These are phyloP conservation scores for Laothoe populi DNA, from an alignment of 2,888 invertebrate genomes.

Conservation along the genomic window DNA sequence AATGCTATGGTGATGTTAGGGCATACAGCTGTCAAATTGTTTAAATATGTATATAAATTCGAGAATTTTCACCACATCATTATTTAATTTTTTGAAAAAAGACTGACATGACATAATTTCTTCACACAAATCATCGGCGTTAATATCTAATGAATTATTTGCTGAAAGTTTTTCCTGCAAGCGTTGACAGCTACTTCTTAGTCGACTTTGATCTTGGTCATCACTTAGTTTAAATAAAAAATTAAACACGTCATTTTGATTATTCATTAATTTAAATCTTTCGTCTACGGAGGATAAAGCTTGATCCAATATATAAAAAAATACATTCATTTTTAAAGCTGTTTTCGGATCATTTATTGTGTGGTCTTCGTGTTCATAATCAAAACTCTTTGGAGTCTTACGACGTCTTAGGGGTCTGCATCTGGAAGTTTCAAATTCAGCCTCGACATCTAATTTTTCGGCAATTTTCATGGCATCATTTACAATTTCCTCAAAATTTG, in stretches of 20 bases:
- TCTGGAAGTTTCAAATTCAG: constrained; percentile 31
- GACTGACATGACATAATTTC: constrained; percentile 32
- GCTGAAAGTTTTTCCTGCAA: constrained; percentile 33
- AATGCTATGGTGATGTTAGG: constrained; percentile 36
- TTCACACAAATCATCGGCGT: constrained; percentile 32
- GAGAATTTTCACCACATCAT: constrained; percentile 32
- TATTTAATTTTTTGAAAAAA: constrained; percentile 31
- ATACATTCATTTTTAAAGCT: constrained; percentile 26
- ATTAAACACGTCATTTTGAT: constrained; percentile 37
- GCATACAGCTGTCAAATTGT: constrained; percentile 36
- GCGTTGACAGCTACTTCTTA: constrained; percentile 35
- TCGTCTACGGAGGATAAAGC: constrained; percentile 36
- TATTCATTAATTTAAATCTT: constrained; percentile 39
- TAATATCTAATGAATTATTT: constrained; percentile 33
- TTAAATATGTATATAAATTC: constrained; percentile 34
- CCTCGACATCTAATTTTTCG: constrained; percentile 31
- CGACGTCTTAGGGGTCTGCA: constrained; percentile 35
- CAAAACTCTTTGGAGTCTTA: constrained; percentile 35
- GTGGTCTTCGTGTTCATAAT: constrained; percentile 35
- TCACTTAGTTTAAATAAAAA: constrained; percentile 34
- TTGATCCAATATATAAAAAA: constrained; percentile 35
- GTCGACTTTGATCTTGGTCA: constrained; percentile 36
- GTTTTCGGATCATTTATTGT: constrained; percentile 36
- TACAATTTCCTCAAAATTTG: constrained; percentile 39
- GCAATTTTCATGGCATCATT: constrained; percentile 37